Evolutionary conservation across 2,888 invertebrate species (phyloP), one percentile per base, ranked within the genome.

Genomic region (Choristoneura rosaceana): DNA sequence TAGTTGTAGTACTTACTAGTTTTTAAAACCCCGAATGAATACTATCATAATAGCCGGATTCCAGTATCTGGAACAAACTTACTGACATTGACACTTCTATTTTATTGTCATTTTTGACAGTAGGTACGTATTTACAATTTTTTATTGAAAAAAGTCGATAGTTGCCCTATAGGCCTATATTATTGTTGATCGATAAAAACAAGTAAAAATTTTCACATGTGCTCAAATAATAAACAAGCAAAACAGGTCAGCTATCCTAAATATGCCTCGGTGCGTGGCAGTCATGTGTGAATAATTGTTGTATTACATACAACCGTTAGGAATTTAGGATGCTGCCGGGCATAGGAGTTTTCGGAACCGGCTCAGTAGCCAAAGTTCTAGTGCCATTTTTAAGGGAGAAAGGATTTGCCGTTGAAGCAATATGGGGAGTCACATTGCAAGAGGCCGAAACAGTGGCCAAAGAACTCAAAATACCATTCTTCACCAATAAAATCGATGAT

Each of bases 331-430:
- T 98, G 98, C 94, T 99, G 81, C 98, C 98, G 76, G 98, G 98
- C 77, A 98, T 99, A 78, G 99, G 98, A 77, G 97, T 99, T 68
- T 99, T 99, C 92, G 99, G 99, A 66, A 98, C 98, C 71, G 98
- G 98, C 38, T 96, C 96, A 77, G 96, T 97, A 62, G 97, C 98
- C 4, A 96, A 96, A 90, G 97, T 98, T 66, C 95, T 99, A 75
- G 98, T 99, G 41, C 98, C 98, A 1, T 97, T 98, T 84, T 90
- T 99, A 64, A 95, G 98, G 75, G 97, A 98, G 82, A 98, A 98
- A 86, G 99, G 98, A 3, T 99, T 99, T 85, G 96, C 97, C 84
- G 97, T 99, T 2, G 98, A 98, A 91, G 99, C 99, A 12, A 96
- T 99, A 83, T 99, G 99, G 99, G 98, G 98, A 64, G 95, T 97